Conservation (phyloP, 1,140 invertebrate genomes). For the Lordiphosa collinella region DNA sequence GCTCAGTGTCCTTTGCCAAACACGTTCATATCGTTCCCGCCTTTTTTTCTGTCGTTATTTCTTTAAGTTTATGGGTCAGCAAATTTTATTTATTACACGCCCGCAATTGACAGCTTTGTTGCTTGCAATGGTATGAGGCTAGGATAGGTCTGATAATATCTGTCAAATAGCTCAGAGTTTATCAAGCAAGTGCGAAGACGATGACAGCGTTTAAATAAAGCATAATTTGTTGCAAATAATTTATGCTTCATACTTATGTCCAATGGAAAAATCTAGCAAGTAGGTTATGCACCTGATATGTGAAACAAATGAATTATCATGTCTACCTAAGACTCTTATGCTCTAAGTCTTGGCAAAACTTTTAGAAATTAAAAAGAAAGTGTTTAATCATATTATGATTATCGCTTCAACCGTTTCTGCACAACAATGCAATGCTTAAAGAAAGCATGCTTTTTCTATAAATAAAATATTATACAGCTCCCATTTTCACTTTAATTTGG, state of each 20-base stretch:
- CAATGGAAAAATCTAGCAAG: too few relatives aligned
- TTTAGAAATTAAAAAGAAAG: too few relatives aligned
- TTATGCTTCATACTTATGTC: background rate
- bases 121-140: slow-evolving; percentile 14
- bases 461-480: too few relatives aligned
- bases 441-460: too few relatives aligned
- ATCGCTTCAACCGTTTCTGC: too few relatives aligned
- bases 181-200: slow-evolving; percentile 17
- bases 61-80: slow-evolving; percentile 62
- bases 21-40: background rate
- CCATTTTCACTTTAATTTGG: too few relatives aligned
- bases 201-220: background rate
- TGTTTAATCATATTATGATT: too few relatives aligned
- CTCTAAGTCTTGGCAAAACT: too few relatives aligned
- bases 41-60: slow-evolving; percentile 5
- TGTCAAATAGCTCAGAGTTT: slow-evolving; percentile 37
- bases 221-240: slow-evolving; percentile 2
- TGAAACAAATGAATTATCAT: too few relatives aligned
- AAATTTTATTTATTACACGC: slow-evolving; percentile 71
- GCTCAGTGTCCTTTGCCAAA: slow-evolving; percentile 14
- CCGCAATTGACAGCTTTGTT: slow-evolving; percentile 67
- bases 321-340: too few relatives aligned
- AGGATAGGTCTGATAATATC: slow-evolving; percentile 41
- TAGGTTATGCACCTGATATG: too few relatives aligned
- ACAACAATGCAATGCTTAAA: too few relatives aligned